Percentiles rank a stretch among this genome's conserved stretches.
Conservation (phyloP, 2,888 invertebrate species). For the Limnephilus lunatus region DNA sequence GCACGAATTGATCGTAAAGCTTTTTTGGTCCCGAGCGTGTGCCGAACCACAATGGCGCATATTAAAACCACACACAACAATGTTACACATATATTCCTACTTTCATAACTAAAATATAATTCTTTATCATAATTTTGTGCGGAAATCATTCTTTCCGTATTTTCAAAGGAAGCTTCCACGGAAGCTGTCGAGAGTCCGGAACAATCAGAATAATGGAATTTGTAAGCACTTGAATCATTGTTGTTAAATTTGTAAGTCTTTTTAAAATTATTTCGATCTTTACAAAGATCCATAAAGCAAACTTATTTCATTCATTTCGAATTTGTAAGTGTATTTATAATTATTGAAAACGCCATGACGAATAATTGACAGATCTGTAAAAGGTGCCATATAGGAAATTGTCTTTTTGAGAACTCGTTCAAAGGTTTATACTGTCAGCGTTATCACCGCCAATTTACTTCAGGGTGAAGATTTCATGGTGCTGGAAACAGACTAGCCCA, state of each 20-base stretch:
- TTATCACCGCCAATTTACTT: neutral
- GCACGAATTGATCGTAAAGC: conserved; percentile 48
- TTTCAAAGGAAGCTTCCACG: conserved; percentile 51
- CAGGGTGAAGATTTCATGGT: too few species aligned
- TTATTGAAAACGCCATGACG: neutral
- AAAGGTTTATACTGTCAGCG: neutral
- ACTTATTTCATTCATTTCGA: neutral
- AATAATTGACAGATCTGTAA: neutral
- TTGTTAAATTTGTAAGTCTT: neutral
- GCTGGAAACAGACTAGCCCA: too few species aligned
- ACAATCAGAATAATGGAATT: conserved; percentile 37
- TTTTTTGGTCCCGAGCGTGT: conserved; percentile 51
- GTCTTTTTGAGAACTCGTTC: neutral
- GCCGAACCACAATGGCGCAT: conserved; percentile 61
- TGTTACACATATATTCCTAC: neutral
- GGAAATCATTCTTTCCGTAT: neutral
- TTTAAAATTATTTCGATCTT: conserved; percentile 4
- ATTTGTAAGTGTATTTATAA: neutral
- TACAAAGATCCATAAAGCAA: neutral
- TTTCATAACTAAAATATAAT: conserved; percentile 34
- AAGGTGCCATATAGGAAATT: neutral
- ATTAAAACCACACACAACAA: conserved; percentile 58
- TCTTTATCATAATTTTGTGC: conserved; percentile 5
- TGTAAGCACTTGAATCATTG: conserved; percentile 25
- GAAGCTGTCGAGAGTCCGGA: conserved; percentile 51